phyloP scores from a whole-genome alignment of 2,113 vertebrate species.

The Lepus europaeus region DNA sequence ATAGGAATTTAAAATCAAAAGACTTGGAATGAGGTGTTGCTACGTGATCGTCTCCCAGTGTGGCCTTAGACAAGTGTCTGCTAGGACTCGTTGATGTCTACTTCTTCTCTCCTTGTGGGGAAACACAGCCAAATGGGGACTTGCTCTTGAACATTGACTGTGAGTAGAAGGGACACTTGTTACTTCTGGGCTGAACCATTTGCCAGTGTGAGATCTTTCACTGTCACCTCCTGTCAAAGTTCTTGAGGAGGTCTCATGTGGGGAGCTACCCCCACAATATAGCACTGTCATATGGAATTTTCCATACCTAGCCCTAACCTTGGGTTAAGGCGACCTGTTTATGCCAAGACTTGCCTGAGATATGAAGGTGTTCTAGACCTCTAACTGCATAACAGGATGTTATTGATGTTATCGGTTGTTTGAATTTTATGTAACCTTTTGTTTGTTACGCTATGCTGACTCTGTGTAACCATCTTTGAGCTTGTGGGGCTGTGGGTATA shows the following conservation, averaged over 20 bases:
- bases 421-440: no score
- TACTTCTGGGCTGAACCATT: not conserved
- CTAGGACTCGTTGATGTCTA: not conserved
- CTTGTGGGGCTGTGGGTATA: no score
- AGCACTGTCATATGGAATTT: no score
- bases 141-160: not conserved
- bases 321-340: no score
- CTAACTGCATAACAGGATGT: no score
- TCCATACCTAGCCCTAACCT: no score
- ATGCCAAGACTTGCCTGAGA: no score
- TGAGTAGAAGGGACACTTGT: not conserved
- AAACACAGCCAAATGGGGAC: not conserved
- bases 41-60: not conserved
- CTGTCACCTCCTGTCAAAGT: not conserved
- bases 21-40: not conserved
- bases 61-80: not conserved
- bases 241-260: not conserved
- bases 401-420: no score
- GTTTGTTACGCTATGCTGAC: no score
- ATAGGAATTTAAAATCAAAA: not conserved
- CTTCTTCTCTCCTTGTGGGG: not conserved
- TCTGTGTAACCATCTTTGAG: no score
- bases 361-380: no score
- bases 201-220: not conserved
- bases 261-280: no score